Evolutionary conservation across 2,113 vertebrate genomes (phyloP).

Genomic region (Grus americana): DNA sequence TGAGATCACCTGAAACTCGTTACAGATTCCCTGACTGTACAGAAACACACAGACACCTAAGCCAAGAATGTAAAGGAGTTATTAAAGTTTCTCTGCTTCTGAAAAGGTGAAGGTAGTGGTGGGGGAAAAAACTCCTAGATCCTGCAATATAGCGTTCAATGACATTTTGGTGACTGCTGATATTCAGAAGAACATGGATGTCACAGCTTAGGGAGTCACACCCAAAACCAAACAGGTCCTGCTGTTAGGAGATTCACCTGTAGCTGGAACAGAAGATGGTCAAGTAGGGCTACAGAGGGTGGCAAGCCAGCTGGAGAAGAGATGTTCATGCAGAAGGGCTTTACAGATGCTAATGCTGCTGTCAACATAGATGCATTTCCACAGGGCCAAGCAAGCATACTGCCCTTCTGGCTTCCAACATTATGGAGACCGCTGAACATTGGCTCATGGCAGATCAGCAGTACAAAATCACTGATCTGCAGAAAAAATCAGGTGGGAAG

Average conservation of each 20-base stretch:
- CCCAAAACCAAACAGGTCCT: neutral
- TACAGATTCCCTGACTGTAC: neutral
- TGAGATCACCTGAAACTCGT: neutral
- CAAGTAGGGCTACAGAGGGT: neutral
- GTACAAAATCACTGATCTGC: neutral
- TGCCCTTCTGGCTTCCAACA: neutral
- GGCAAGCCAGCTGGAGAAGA: neutral
- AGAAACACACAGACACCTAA: neutral
- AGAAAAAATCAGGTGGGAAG: neutral
- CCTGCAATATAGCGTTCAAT: neutral
- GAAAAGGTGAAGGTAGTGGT: neutral
- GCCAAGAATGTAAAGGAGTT: neutral
- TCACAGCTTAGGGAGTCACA: neutral
- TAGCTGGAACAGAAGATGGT: neutral
- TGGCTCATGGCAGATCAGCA: neutral
- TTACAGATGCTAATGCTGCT: neutral
- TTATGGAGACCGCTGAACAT: neutral
- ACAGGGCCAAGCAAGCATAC: neutral
- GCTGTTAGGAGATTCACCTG: neutral
- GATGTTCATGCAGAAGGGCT: neutral
- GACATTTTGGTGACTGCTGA: neutral
- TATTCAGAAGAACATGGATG: neutral
- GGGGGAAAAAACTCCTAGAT: neutral
- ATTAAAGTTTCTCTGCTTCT: neutral
- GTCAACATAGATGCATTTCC: conserved; percentile 1